These are phyloP conservation scores for Cremastobaeus sp. DNA, from an alignment of 2,888 invertebrate species.

Conservation along the genomic window DNA sequence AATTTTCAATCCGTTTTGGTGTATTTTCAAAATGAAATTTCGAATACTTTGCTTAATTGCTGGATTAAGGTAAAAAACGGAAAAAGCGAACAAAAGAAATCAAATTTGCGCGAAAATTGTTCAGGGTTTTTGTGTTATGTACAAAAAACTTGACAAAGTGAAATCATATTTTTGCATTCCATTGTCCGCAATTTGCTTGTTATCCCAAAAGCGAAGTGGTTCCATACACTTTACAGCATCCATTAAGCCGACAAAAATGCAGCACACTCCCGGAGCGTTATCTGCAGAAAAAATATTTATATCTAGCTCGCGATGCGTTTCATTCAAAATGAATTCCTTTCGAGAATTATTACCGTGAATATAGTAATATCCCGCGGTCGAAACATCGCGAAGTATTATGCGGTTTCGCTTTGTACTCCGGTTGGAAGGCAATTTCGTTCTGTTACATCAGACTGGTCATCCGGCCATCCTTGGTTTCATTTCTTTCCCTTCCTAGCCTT, in stretches of 20 bases:
- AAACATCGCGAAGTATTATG: constrained; percentile 55
- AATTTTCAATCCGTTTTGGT: too few species aligned
- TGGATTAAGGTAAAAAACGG: too few species aligned
- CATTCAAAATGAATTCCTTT: constrained; percentile 50
- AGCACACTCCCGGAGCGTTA: constrained; percentile 11
- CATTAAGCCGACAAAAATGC: constrained; percentile 30
- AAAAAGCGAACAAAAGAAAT: too few species aligned
- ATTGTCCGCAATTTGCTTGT: too few species aligned
- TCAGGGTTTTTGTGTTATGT: too few species aligned
- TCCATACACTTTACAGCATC: too few species aligned
- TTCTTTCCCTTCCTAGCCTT: constrained; percentile 64
- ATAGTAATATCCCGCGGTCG: constrained; percentile 52
- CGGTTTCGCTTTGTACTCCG: constrained; percentile 67
- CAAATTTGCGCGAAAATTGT: too few species aligned
- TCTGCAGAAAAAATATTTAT: constrained; percentile 32
- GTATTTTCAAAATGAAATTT: too few species aligned
- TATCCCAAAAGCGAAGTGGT: too few species aligned
- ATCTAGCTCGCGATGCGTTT: constrained; percentile 18
- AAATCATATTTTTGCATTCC: too few species aligned
- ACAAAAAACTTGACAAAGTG: too few species aligned
- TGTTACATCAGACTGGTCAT: constrained; percentile 76
- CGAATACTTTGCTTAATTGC: too few species aligned
- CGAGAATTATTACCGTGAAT: constrained; percentile 48
- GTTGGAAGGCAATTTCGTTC: constrained; percentile 71
- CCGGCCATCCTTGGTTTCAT: constrained; percentile 63